Base-by-base conservation (phyloP, 2,888 invertebrate genomes). In the Panzeria rudis region DNA sequence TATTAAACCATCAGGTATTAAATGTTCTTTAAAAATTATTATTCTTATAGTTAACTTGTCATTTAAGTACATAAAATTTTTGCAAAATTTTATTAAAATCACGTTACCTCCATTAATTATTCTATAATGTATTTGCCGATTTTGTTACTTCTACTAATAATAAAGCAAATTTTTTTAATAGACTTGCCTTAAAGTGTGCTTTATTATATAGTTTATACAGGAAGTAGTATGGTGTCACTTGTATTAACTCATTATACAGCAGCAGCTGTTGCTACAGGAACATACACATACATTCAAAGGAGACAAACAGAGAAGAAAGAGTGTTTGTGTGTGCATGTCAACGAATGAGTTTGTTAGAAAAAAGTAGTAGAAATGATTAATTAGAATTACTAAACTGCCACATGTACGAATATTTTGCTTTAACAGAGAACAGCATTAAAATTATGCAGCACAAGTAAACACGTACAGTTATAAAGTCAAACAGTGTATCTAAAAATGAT, bases 91-190 rank as follows among this genome's bases (percentile, higher is more conserved):
- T 69, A 62, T 76, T 69, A 47, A 82, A 82, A 81, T 81, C 84
- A 85, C 81, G 77, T 85, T 69, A 82, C 32, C 20, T 50, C 41
- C 78, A 85, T 85, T 78, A 77, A 82, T 85, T 75, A 81, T 78
- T 50, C 54, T 52, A 0, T 71, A 69, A 69, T 81, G 50, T 56
- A 25, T n/a, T 44, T 32, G 56, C 15, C 23, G 66, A 50, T 68
- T 52, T 50, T 52, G 15, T 38, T 59, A 50, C 15, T 23, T 41
- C n/a, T 41, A 5, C 66, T 62, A 41, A 47, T 44, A 32, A 9
- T n/a, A n/a, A 13, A 61, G 38, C 7, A 44, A 44, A 2, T 52
- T 9, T n/a, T 9, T 32, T 3, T 32, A 29, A 13, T 38, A 23
- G 2, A 38, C 61, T 62, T 17, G 52, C 77, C 68, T 59, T 13